Evolutionary conservation across 1,140 invertebrate species (phyloP), one percentile per base, ranked within the genome.

Genomic region (Panulirus ornatus): DNA sequence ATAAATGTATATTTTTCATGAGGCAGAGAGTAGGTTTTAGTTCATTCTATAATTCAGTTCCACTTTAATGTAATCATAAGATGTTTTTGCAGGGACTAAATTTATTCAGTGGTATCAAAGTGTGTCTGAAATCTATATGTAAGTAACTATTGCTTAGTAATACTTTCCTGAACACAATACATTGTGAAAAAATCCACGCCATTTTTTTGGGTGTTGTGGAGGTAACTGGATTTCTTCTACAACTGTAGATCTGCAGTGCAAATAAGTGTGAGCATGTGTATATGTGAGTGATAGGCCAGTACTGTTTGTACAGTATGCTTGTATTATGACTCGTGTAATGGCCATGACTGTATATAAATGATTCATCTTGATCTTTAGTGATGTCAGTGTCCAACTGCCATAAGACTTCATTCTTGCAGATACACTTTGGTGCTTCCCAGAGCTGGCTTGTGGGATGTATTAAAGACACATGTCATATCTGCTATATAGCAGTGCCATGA

Each of bases 341-440:
- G 14, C 14, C 14, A 47, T 47, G 44, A 47, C 5, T 47, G 44
- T 47, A 47, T 47, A 47, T 6, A 47, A 47, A 14, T 47, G 5
- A 47, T 47, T 11, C 5, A 6, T 30, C 8, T 66, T 66, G 27
- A n/a, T 11, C 44, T 47, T 47, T 5, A 47, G 14, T 66, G n/a
- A 66, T 30, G 30, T 66, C 58, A n/a, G n/a, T n/a, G n/a, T n/a
- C n/a, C n/a, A n/a, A n/a, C n/a, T n/a, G n/a, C n/a, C 22, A 30
- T 22, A 14, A 47, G 38, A 44, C 42, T 47, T 47, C 42, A 79
- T 44, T 79, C 42, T 79, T 47, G 19, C 76, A 47, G 11, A 42
- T 40, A 44, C 42, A 44, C 42, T 79, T 47, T 47, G 76, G 42
- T 79, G 42, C 76, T 79, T 79, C 76, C 42, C 76, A 79, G 42